Evolutionary conservation across 2,888 invertebrate genomes (phyloP), one percentile per base, ranked within the genome.

Genomic region (Cerastoderma edule): DNA sequence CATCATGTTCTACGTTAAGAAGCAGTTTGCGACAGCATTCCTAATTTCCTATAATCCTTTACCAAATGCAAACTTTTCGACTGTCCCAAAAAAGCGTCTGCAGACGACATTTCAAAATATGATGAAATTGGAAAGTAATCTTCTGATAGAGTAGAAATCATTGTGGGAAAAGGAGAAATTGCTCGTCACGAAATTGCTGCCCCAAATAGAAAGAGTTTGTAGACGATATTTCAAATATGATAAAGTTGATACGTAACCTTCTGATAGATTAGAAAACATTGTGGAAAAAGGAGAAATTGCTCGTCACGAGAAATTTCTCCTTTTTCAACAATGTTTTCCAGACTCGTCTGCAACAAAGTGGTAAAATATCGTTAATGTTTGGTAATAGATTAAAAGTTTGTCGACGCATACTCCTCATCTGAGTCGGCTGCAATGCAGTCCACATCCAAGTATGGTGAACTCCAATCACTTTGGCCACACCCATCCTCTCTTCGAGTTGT

Each of bases 231-330:
- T 16, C 39, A 39, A 39, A 39, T 39, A 39, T 10, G 8, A 13
- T 16, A 39, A 16, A 39, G 10, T 10, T 39, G 16, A 5, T 48
- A 5, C 16, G 16, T 10, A 48, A 48, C 16, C 6, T 48, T 48
- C 48, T 48, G n/a, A 48, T 48, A n/a, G 22, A 19, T n/a, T 48
- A n/a, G 48, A 48, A 48, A 22, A n/a, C 48, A 48, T 48, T 19
- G 6, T 48, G 22, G 22, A 48, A 48, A 22, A 48, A 19, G 22
- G n/a, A 19, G n/a, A 48, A 48, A 48, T n/a, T 10, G 48, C 22
- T 22, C 48, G 22, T 19, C n/a, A 48, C 5, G 5, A 10, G n/a
- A 10, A 10, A 22, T 48, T 48, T 48, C 48, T 48, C n/a, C n/a
- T n/a, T 5, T 22, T 10, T 48, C 48, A 5, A n/a, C 22, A 19